Base-by-base conservation (phyloP, 2,797 vertebrate genomes). In the Acridotheres tristis region DNA sequence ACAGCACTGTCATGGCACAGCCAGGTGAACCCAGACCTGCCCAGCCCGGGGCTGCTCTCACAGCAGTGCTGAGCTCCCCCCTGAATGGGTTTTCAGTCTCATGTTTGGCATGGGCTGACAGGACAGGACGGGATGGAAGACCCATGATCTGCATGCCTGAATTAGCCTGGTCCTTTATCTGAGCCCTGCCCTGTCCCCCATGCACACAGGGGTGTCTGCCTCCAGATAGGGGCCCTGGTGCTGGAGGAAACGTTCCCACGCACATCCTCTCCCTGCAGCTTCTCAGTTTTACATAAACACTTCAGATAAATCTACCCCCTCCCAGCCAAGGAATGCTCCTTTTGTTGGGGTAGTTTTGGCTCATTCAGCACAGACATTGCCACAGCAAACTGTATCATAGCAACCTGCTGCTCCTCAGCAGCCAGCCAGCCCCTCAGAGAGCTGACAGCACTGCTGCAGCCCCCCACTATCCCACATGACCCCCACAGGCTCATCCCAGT, bases 381-480 rank as follows among this genome's bases (percentile, higher is more conserved):
- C 85, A 95, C 83, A 18, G 93, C 90, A 61, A 73, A 88, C 63
- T 61, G 96, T 96, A 86, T 92, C 96, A 34, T 95, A 97, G 96
- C 96, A 96, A 97, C 96, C 67, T 36, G 71, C 88, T 84, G 69
- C 90, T 95, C 54, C 53, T 67, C 83, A 5, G 74, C 83, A 74
- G 68, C 93, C 91, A 75, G 61, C 32, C 77, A 30, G 79, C 73
- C 42, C 68, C 54, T 27, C 3, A 1, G 9, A 40, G 54, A 29
- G 78, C 54, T 5, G 1, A 4, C 68, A 53, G 69, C 1, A 1
- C 38, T 77, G 42, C 36, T 10, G 11, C 68, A 9, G 13, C 18
- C 53, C 65, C 62, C 21, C 57, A 5, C 6, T 3, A 36, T 1
- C 71, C 54, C 27, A 4, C 27, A 21, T 5, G 32, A 40, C 62